A percentile compares a stretch with the other conserved stretches of the same genome.
These are phyloP conservation scores for Amblyornis subalaris DNA, from an alignment of 2,113 vertebrate genomes.

Conservation along the genomic window DNA sequence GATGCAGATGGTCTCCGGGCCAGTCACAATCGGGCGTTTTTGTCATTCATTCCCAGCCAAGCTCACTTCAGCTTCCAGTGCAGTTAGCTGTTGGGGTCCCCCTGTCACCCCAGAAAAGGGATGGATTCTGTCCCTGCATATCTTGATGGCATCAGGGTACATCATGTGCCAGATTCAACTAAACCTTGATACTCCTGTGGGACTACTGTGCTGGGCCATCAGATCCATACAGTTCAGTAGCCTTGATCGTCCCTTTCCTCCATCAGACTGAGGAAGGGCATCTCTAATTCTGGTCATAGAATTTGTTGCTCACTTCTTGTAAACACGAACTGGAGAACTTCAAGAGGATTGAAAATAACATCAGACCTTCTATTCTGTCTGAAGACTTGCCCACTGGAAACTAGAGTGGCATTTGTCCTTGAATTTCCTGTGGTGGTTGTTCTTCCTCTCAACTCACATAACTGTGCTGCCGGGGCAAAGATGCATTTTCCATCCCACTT, in stretches of 20 bases:
- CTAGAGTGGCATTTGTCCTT: not conserved
- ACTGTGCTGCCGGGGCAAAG: too few species aligned
- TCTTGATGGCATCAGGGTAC: not conserved
- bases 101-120: not conserved
- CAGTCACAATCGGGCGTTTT: not conserved
- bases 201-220: not conserved
- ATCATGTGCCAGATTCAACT: not conserved
- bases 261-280: not conserved
- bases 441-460: rapidly evolving
- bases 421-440: not conserved
- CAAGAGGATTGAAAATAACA: not conserved
- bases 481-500: not conserved
- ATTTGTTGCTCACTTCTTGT: not conserved
- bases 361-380: not conserved
- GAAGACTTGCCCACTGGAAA: not conserved
- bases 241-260: not conserved
- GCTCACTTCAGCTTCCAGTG: not conserved
- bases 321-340: not conserved
- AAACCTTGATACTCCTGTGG: not conserved
- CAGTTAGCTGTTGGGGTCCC: not conserved
- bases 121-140: not conserved
- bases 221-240: not conserved
- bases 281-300: not conserved
- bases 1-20: not conserved
- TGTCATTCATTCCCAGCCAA: not conserved